Evolutionary conservation across 2,888 invertebrate species (phyloP).

Genomic region (Taenaris catops): DNA sequence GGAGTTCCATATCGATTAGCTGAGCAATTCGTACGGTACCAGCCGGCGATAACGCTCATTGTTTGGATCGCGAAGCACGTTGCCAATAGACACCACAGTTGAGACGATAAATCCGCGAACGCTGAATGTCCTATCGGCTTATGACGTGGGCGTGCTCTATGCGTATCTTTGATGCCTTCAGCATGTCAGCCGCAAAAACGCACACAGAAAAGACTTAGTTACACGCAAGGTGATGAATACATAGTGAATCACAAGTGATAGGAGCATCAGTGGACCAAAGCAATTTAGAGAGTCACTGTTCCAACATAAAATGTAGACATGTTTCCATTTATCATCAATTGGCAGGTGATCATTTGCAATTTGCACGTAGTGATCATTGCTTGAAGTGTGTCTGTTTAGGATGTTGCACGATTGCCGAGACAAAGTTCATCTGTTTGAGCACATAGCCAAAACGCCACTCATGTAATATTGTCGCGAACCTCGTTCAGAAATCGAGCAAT

Average conservation of each 20-base stretch:
- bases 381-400: slow-evolving; percentile 40
- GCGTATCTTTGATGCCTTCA: slow-evolving; percentile 5
- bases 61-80: slow-evolving; percentile 66
- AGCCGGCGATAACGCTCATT: slow-evolving; percentile 73
- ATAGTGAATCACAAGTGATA: slow-evolving; percentile 12
- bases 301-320: slow-evolving; percentile 58
- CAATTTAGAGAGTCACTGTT: slow-evolving; percentile 6
- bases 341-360: slow-evolving; percentile 63
- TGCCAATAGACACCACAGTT: slow-evolving; percentile 66
- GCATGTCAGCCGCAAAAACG: slow-evolving; percentile 26
- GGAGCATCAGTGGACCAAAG: slow-evolving; percentile 5
- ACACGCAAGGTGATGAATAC: slow-evolving; percentile 8
- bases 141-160: slow-evolving; percentile 27
- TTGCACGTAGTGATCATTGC: slow-evolving; percentile 43
- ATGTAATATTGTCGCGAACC: no score
- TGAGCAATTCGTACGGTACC: slow-evolving; percentile 57
- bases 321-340: slow-evolving; percentile 69
- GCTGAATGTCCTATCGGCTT: slow-evolving; percentile 51
- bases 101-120: slow-evolving; percentile 45
- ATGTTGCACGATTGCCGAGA: slow-evolving; percentile 52
- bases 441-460: no score
- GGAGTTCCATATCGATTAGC: slow-evolving; percentile 60
- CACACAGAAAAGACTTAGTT: slow-evolving; percentile 8
- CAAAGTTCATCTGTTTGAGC: slow-evolving; percentile 38
- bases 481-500: no score